Conservation (phyloP, 2,888 invertebrate genomes). For the Synanthedon andrenaeformis region DNA sequence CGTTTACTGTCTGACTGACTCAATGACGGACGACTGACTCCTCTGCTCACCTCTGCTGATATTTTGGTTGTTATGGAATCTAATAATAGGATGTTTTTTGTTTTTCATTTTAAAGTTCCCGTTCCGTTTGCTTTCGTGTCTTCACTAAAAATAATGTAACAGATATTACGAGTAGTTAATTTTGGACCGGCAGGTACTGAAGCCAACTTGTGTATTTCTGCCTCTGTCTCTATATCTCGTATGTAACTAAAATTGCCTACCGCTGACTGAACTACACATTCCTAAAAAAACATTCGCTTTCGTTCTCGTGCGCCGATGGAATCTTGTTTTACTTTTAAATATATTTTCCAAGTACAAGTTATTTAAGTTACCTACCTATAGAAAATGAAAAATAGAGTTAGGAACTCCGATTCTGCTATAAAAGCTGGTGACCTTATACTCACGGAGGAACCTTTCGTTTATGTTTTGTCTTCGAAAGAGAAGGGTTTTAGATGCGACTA, state of each 20-base stretch:
- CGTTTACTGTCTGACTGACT: no score
- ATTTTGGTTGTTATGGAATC: constrained; percentile 2
- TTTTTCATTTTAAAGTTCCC: constrained; percentile 32
- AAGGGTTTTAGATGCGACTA: constrained; percentile 80
- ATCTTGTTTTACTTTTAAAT: constrained; percentile 4
- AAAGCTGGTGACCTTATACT: constrained; percentile 77
- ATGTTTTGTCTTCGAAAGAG: constrained; percentile 77
- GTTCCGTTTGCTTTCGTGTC: constrained; percentile 32
- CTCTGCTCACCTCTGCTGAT: no score
- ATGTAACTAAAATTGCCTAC: not conserved
- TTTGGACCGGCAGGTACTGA: constrained; percentile 50
- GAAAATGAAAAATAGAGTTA: constrained; percentile 55
- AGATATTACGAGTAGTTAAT: constrained; percentile 35
- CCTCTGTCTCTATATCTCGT: constrained; percentile 27
- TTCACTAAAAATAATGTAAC: constrained; percentile 62
- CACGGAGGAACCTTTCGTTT: constrained; percentile 81
- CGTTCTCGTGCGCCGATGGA: constrained; percentile 11
- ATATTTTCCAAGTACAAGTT: not conserved
- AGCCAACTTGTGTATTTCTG: constrained; percentile 46
- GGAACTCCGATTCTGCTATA: constrained; percentile 45
- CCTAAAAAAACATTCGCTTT: constrained; percentile 30
- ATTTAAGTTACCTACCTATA: constrained; percentile 5
- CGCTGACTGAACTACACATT: constrained; percentile 29
- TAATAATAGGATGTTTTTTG: constrained; percentile 34
- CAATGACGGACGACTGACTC: no score